Base-by-base conservation (phyloP, 2,888 invertebrate species). In the Hedychridium roseum region DNA sequence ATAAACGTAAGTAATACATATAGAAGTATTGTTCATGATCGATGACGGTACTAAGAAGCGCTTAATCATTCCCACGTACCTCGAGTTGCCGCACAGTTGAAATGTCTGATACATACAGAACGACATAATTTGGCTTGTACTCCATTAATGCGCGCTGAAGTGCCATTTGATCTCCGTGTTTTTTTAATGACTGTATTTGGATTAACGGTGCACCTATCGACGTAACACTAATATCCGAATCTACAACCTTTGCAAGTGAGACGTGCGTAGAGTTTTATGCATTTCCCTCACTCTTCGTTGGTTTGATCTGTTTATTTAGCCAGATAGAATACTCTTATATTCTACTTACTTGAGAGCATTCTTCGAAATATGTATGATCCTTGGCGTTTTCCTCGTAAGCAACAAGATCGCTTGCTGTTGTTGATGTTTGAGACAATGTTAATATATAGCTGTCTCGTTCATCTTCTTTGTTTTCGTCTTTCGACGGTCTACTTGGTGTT, bases 31-130 rank as follows among this genome's bases (percentile, higher is more conserved):
- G 5, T 23, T 23, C 23, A 9, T 23, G 23, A 6, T 6, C 9
- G 5, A 23, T 23, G 23, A 23, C 5, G 23, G 23, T 5, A 31
- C 21, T 6, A 39, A 23, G 30, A 21, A 36, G 18, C 20, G 11
- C 12, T 9, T n/a, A 28, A 43, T 20, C 3, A 38, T 40, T 49
- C 28, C 14, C 44, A 50, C 44, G 37, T 54, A 94, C 85, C 83
- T 98, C 98, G 46, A 98, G 85, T 78, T 95, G 93, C 16, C 98
- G 82, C 5, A 97, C 89, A 15, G 93, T 89, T 0, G 90, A 85
- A 57, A 97, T 86, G 71, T 96, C 94, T 42, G 88, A 86, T 71
- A 95, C 92, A 79, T 97, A 97, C 82, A 98, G 84, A 20, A 98
- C 84, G 1, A 98, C 86, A 78, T 90, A 94, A 61, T 86, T 86